Evolutionary conservation across 2,797 vertebrate genomes (phyloP), one percentile per base, ranked within the genome.

Genomic region (Gallinago stenura): DNA sequence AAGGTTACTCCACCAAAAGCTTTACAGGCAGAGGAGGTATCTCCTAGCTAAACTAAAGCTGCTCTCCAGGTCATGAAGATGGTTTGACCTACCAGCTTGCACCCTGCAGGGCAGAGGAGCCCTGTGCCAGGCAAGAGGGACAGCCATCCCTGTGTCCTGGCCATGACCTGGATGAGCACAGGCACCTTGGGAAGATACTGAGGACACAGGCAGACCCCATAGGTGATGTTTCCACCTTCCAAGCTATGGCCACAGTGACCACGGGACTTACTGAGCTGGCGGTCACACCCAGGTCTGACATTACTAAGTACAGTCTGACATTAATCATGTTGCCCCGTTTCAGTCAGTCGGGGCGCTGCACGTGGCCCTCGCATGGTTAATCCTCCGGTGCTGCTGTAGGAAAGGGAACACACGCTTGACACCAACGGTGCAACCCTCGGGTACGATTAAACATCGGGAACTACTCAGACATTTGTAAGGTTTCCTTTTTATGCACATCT

Each of bases 401-500:
- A 94, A 90, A 91, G 58, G 51, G 73, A 94, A 65, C 61, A 75
- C 7, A 5, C 81, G 91, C 89, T 86, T 71, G 87, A 94, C 79
- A 78, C 92, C 76, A 85, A 61, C 4, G 1, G 84, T 37, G 53
- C 54, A 86, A 85, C 84, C 76, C 79, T 86, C 2, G 46, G 83
- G 91, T 93, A 57, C 65, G 81, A 85, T 81, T 87, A 93, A 89
- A 83, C 95, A 95, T 91, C 61, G 72, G 94, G 94, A 96, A 93
- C 79, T 85, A 76, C 92, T 96, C 95, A 89, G 78, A 65, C 6
- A 6, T 93, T 83, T 83, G 72, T 66, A 76, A 57, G 54, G 51
- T 89, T 96, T 89, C 92, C 77, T 90, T 95, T 95, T 89, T 43
- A 87, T 48, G 60, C 69, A 94, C 94, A 96, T 95, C 92, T 96